A percentile compares a stretch with the other conserved stretches of the same genome.
phyloP scores from a whole-genome alignment of 1,140 invertebrate species.

The Drosophila willistoni region DNA sequence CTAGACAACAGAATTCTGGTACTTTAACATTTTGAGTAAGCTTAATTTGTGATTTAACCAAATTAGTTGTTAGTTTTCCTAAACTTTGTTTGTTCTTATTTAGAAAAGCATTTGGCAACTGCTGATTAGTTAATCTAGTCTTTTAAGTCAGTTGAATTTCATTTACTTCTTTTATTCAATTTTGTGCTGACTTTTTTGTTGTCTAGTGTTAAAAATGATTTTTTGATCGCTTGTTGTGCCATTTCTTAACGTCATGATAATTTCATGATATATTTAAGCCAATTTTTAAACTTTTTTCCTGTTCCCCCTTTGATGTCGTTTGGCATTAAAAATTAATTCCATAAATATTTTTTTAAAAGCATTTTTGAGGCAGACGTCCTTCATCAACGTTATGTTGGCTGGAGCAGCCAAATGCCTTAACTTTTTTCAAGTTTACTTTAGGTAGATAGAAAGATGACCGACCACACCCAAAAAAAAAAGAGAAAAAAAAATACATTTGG shows the following conservation, averaged over 20 bases:
- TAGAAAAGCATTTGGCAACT: too few relatives aligned
- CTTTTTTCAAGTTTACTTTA: not conserved
- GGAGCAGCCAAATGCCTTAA: not conserved
- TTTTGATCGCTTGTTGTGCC: constrained; percentile 52
- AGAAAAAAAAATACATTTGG: constrained; percentile 34
- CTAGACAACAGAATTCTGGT: not conserved
- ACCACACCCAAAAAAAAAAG: constrained; percentile 51
- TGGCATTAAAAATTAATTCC: constrained; percentile 58
- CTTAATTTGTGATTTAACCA: too few relatives aligned
- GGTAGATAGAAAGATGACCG: constrained; percentile 22
- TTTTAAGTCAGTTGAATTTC: too few relatives aligned
- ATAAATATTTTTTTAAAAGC: constrained; percentile 22
- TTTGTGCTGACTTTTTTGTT: not conserved
- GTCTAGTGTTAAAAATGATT: constrained; percentile 40
- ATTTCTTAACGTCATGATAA: constrained; percentile 54
- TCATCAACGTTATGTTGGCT: not conserved
- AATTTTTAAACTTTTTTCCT: constrained; percentile 37
- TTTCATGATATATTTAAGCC: constrained; percentile 62
- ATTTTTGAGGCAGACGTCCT: constrained; percentile 10
- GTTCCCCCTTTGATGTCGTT: constrained; percentile 6
- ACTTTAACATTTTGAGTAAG: not conserved
- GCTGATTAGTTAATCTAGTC: too few relatives aligned
- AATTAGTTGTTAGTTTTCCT: too few relatives aligned
- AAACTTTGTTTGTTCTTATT: too few relatives aligned
- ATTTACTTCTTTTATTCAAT: not conserved